Evolutionary conservation across 2,113 vertebrate genomes (phyloP).

Genomic region (Agapornis roseicollis): DNA sequence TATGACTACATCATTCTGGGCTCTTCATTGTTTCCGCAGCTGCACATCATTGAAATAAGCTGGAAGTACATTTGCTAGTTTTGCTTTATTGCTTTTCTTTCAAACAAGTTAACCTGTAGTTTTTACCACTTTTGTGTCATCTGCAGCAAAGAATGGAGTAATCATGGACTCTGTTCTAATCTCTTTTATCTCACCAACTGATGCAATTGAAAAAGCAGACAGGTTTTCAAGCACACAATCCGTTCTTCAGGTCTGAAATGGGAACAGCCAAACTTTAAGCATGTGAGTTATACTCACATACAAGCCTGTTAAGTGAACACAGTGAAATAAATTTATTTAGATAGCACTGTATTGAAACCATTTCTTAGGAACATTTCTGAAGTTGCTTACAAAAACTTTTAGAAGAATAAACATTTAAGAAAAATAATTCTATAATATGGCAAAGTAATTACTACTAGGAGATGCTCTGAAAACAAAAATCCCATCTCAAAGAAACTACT

Average conservation of each 20-base stretch:
- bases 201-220: not conserved
- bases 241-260: not conserved
- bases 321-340: not conserved
- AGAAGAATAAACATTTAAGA: not conserved
- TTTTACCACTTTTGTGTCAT: not conserved
- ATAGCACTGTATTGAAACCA: not conserved
- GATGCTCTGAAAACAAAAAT: not conserved
- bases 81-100: not conserved
- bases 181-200: not conserved
- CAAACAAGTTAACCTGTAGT: not conserved
- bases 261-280: not conserved
- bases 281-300: accelerated
- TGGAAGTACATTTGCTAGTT: not conserved
- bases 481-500: not conserved
- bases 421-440: not conserved
- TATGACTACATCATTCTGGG: not conserved
- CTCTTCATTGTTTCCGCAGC: not conserved
- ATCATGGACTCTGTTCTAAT: not conserved
- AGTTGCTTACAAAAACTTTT: not conserved
- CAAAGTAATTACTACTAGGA: not conserved
- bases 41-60: not conserved
- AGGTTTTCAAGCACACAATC: not conserved
- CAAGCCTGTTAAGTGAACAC: not conserved
- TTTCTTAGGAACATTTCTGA: not conserved
- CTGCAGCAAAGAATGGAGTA: not conserved